phyloP scores from a whole-genome alignment of 2,797 vertebrate genomes.

The Cirrhinus molitorella region DNA sequence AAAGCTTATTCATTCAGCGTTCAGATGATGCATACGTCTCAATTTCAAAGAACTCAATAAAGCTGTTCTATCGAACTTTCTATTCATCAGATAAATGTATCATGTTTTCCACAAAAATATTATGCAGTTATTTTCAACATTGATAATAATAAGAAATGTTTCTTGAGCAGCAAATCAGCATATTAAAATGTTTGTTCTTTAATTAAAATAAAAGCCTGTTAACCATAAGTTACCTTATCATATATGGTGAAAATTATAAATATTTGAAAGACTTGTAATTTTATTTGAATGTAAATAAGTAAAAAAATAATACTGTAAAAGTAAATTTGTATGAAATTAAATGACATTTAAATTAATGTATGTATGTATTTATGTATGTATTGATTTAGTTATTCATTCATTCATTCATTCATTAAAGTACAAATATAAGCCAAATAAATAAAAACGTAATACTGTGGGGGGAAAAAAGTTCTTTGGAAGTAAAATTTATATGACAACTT shows the following conservation, averaged over 20 bases:
- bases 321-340: not conserved
- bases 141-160: not conserved
- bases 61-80: not conserved
- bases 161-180: not conserved
- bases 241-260: not conserved
- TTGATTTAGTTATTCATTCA: too few species aligned
- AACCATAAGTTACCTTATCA: not conserved
- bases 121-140: not conserved
- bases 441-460: not conserved
- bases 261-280: not conserved
- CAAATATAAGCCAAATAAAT: too few species aligned
- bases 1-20: too few species aligned
- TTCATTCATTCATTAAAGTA: too few species aligned
- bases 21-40: too few species aligned
- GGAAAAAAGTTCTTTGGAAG: not conserved
- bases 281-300: not conserved
- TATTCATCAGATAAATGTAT: not conserved
- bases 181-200: not conserved
- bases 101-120: not conserved
- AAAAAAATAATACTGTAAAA: not conserved
- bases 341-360: too few species aligned
- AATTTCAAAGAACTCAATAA: too few species aligned
- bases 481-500: not conserved
- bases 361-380: too few species aligned
- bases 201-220: not conserved